These are phyloP conservation scores for Dryas iulia DNA, from an alignment of 1,140 invertebrate species.

Conservation along the genomic window DNA sequence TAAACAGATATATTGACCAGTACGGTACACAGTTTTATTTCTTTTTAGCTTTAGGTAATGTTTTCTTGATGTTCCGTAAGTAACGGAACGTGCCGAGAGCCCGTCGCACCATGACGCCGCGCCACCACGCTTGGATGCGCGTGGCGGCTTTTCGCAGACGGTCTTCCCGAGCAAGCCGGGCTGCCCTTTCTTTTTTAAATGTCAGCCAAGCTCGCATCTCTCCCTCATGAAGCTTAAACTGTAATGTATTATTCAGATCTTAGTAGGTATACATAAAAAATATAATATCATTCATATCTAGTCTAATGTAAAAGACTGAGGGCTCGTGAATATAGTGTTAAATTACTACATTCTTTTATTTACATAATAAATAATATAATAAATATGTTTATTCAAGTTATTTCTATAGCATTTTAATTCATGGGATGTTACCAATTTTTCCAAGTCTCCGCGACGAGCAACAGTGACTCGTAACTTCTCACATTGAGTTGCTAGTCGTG, in stretches of 20 bases:
- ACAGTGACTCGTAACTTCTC: slow-evolving; percentile 46
- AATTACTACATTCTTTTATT: too few species aligned
- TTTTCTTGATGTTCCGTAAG: slow-evolving; percentile 69
- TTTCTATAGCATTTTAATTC: neutral
- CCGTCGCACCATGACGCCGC: slow-evolving; percentile 84
- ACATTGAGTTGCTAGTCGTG: slow-evolving; percentile 36
- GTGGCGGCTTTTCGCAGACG: slow-evolving; percentile 55
- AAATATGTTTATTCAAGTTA: neutral
- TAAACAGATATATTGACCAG: neutral
- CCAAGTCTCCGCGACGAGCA: slow-evolving; percentile 47
- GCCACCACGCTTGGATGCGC: slow-evolving; percentile 85
- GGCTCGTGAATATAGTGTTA: too few species aligned
- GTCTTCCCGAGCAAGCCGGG: slow-evolving; percentile 55
- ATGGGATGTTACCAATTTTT: slow-evolving; percentile 47
- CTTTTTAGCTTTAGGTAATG: slow-evolving; percentile 62
- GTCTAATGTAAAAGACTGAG: too few species aligned
- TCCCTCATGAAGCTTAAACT: slow-evolving; percentile 64
- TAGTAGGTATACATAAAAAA: too few species aligned
- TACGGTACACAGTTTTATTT: slow-evolving; percentile 46
- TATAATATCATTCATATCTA: too few species aligned
- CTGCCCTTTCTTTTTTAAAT: slow-evolving; percentile 66
- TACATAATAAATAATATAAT: too few species aligned
- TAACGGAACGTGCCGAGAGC: slow-evolving; percentile 83
- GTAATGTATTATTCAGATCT: too few species aligned
- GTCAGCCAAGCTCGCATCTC: slow-evolving; percentile 73